Percentiles rank a stretch among this genome's conserved stretches.
Conservation (phyloP, 2,888 invertebrate genomes). For the Apamea crenata region DNA sequence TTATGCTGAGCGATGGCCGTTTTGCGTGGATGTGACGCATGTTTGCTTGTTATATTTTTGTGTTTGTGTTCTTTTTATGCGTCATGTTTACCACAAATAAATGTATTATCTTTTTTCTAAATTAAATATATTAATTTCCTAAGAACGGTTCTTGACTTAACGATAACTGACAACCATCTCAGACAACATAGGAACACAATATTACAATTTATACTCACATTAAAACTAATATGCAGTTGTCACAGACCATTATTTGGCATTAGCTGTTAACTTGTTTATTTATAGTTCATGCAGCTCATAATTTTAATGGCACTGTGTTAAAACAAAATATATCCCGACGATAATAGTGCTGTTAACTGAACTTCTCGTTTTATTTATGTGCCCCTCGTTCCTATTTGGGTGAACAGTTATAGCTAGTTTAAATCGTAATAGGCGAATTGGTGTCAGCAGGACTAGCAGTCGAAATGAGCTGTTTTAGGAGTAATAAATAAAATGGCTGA, state of each 20-base stretch:
- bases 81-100: too few relatives aligned
- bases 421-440: slow-evolving; percentile 24
- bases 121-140: too few relatives aligned
- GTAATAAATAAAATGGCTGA: background rate
- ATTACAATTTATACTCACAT: slow-evolving; percentile 42
- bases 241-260: slow-evolving; percentile 58
- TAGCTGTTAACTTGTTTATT: slow-evolving; percentile 63
- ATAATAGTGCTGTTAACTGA: slow-evolving; percentile 54
- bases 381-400: slow-evolving; percentile 47
- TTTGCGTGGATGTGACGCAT: too few relatives aligned
- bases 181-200: slow-evolving; percentile 17
- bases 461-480: background rate
- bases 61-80: too few relatives aligned
- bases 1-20: too few relatives aligned
- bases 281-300: slow-evolving; percentile 58
- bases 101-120: too few relatives aligned
- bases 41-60: too few relatives aligned
- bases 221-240: slow-evolving; percentile 59
- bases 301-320: slow-evolving; percentile 58
- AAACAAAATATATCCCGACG: slow-evolving; percentile 57
- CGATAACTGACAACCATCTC: background rate
- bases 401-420: slow-evolving; percentile 31
- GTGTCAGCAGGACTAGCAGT: slow-evolving; percentile 11
- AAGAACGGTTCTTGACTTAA: background rate
- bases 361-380: slow-evolving; percentile 51